Evolutionary conservation across 1,140 invertebrate species (phyloP).

Genomic region (Drosophila miranda): DNA sequence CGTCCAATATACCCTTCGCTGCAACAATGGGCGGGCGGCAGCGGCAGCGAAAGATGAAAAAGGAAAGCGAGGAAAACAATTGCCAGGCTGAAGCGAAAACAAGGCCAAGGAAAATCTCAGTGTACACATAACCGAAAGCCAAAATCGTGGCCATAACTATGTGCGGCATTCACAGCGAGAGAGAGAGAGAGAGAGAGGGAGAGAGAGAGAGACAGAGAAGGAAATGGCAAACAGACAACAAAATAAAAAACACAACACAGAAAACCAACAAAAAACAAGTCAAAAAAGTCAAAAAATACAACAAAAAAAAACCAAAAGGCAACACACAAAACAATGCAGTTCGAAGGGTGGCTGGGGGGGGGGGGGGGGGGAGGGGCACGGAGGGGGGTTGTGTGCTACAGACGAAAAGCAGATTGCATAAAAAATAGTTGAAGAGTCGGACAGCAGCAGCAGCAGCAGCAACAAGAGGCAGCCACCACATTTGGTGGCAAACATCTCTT

Average conservation of each 20-base stretch:
- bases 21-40: constrained; percentile 24
- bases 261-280: constrained; percentile 24
- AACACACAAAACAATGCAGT: constrained; percentile 44
- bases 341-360: constrained; percentile 3
- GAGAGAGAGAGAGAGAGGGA: no score
- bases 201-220: constrained; percentile 3
- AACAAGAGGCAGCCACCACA: constrained; percentile 59
- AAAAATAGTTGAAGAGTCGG: constrained; percentile 72
- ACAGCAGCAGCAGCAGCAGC: constrained; percentile 20
- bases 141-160: constrained; percentile 79
- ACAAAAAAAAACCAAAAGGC: constrained; percentile 33
- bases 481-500: constrained; percentile 75
- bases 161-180: constrained; percentile 50
- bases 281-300: constrained; percentile 30
- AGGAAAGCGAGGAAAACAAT: constrained; percentile 13
- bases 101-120: constrained; percentile 62
- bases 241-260: constrained; percentile 53
- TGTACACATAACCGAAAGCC: constrained; percentile 69
- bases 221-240: constrained; percentile 67
- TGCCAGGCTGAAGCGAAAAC: constrained; percentile 21
- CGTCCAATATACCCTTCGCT: neutral
- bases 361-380: neutral
- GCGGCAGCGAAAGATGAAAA: neutral
- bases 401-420: constrained; percentile 67
- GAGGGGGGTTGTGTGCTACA: neutral